These are phyloP conservation scores for Pyrochroa serraticornis DNA, from an alignment of 2,888 invertebrate genomes.

Conservation along the genomic window DNA sequence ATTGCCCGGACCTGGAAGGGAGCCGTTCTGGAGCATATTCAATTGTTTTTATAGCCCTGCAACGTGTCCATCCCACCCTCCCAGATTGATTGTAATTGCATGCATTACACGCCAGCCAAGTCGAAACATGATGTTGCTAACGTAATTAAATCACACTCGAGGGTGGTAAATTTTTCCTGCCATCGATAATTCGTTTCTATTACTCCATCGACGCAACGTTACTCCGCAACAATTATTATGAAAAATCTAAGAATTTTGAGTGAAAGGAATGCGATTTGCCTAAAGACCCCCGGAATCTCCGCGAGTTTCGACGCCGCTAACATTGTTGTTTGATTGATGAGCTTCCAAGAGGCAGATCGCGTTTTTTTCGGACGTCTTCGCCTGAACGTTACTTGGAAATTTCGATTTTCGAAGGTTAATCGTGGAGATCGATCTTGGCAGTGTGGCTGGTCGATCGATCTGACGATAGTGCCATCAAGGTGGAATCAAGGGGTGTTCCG, in stretches of 20 bases:
- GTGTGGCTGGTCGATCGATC: conserved; percentile 37
- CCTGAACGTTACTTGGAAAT: neutral
- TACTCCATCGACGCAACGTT: too few species aligned
- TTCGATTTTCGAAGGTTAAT: conserved; percentile 5
- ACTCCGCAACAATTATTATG: too few species aligned
- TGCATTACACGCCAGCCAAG: conserved; percentile 41
- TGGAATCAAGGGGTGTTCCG: conserved; percentile 37
- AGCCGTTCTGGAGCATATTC: conserved; percentile 37
- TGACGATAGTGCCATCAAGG: conserved; percentile 35
- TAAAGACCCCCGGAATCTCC: neutral
- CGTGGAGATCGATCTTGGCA: conserved; percentile 26
- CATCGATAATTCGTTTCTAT: conserved; percentile 11
- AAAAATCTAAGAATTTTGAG: neutral
- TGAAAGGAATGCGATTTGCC: neutral
- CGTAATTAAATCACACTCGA: conserved; percentile 29
- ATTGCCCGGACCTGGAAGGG: conserved; percentile 33
- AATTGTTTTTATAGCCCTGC: conserved; percentile 49
- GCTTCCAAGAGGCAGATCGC: too few species aligned
- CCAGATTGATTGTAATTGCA: conserved; percentile 49
- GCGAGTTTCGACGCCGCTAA: neutral
- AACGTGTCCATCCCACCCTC: conserved; percentile 32
- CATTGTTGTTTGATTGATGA: neutral
- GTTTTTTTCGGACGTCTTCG: neutral
- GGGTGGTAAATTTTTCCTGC: conserved; percentile 24
- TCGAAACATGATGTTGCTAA: conserved; percentile 37